phyloP scores from a whole-genome alignment of 1,140 invertebrate species.

The Tetranychus cinnabarinus region DNA sequence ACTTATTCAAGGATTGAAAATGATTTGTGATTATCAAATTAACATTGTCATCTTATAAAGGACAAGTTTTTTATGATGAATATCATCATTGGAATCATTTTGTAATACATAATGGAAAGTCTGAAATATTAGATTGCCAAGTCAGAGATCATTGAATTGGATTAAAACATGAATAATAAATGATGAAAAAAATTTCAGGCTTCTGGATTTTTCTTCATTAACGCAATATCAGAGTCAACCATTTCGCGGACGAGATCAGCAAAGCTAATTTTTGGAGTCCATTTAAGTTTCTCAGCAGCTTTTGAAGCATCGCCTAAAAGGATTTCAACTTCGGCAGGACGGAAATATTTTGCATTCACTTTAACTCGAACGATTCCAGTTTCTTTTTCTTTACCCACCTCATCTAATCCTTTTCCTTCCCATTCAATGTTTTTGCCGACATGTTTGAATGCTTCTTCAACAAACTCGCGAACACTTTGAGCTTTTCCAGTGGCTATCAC shows the following conservation, averaged over 20 bases:
- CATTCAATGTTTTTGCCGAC: conserved; percentile 39
- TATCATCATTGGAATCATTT: neutral
- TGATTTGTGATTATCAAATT: too few relatives aligned
- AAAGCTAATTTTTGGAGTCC: conserved; percentile 65
- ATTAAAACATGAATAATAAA: too few relatives aligned
- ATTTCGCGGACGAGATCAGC: conserved; percentile 76
- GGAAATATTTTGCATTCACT: conserved; percentile 82
- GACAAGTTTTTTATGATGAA: too few relatives aligned
- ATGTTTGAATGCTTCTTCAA: conserved; percentile 63
- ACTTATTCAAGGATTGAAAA: too few relatives aligned
- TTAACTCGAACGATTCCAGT: conserved; percentile 56
- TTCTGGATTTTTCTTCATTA: conserved; percentile 78
- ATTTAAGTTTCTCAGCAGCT: conserved; percentile 57
- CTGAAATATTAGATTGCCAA: too few relatives aligned
- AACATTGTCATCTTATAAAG: too few relatives aligned
- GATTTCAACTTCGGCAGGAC: conserved; percentile 89
- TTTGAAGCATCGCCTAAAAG: conserved; percentile 73
- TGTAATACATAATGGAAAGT: too few relatives aligned
- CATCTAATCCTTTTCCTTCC: conserved; percentile 59
- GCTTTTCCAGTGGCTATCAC: conserved; percentile 88
- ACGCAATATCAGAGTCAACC: conserved; percentile 69
- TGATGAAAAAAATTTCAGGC: conserved; percentile 26
- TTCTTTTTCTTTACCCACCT: conserved; percentile 62
- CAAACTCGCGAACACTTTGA: conserved; percentile 89
- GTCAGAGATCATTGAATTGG: too few relatives aligned